These are phyloP conservation scores for Thrips palmi DNA, from an alignment of 1,140 invertebrate species.

Conservation along the genomic window DNA sequence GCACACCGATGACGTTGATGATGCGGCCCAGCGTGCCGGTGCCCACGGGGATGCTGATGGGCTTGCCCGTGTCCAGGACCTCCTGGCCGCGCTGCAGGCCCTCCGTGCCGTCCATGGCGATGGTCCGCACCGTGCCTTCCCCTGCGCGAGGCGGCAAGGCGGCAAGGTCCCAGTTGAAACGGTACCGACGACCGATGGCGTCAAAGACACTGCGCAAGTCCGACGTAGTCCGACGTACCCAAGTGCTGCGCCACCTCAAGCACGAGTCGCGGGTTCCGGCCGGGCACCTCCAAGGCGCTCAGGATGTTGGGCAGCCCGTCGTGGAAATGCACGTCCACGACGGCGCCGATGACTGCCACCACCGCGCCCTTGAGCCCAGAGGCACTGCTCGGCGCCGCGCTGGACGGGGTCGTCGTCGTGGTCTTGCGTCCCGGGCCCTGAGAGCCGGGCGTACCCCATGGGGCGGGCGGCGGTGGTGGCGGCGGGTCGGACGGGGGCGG, in stretches of 20 bases:
- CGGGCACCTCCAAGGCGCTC: conserved; percentile 60
- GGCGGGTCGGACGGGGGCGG: no score
- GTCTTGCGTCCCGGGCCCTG: no score
- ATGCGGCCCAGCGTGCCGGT: conserved; percentile 63
- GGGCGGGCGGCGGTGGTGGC: no score
- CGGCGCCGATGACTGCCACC: conserved; percentile 68
- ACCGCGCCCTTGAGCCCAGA: no score
- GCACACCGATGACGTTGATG: conserved; percentile 64
- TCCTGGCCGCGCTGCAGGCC: conserved; percentile 57
- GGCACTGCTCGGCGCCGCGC: no score
- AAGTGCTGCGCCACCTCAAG: conserved; percentile 79
- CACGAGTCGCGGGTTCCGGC: conserved; percentile 46
- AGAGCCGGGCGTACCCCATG: no score
- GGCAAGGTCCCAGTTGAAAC: no score
- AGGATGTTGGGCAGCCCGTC: conserved; percentile 63
- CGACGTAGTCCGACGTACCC: no score
- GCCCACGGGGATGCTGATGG: conserved; percentile 69
- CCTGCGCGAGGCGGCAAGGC: no score
- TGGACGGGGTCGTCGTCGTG: no score
- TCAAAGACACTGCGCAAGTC: no score
- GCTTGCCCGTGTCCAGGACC: conserved; percentile 51
- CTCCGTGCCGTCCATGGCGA: conserved; percentile 80
- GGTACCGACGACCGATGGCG: no score
- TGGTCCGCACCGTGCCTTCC: conserved; percentile 65
- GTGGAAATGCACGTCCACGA: conserved; percentile 66